These are phyloP conservation scores for Ptychochromis oligacanthus DNA, from an alignment of 2,113 vertebrate species.

Conservation along the genomic window DNA sequence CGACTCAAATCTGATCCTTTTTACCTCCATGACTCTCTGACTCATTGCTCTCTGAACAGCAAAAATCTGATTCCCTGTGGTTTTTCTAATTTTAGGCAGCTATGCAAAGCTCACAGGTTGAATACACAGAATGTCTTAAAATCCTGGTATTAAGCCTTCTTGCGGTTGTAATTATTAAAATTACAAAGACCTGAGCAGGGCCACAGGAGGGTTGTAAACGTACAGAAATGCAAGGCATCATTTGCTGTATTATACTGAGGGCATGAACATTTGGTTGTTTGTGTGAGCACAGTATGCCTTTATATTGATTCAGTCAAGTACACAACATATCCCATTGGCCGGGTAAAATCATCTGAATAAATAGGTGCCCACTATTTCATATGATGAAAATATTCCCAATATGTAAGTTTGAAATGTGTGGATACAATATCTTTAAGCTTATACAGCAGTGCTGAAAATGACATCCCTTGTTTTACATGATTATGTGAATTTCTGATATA, in stretches of 20 bases:
- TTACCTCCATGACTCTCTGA: slow-evolving; percentile 54
- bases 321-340: neutral
- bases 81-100: slow-evolving; percentile 57
- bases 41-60: slow-evolving; percentile 59
- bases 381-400: slow-evolving; percentile 30
- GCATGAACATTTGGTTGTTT: slow-evolving; percentile 1
- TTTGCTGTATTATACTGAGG: slow-evolving; percentile 1
- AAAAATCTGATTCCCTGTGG: slow-evolving; percentile 56
- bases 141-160: slow-evolving; percentile 33
- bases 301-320: slow-evolving; percentile 16
- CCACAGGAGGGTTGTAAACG: slow-evolving; percentile 22
- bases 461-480: neutral
- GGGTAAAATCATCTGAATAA: slow-evolving; percentile 9
- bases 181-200: neutral
- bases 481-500: neutral
- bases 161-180: slow-evolving; percentile 19
- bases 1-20: slow-evolving; percentile 59
- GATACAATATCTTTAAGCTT: neutral
- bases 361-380: neutral
- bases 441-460: neutral
- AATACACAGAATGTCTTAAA: slow-evolving; percentile 42
- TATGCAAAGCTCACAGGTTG: slow-evolving; percentile 34
- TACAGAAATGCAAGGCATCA: neutral
- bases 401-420: slow-evolving; percentile 18
- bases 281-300: slow-evolving; percentile 12